A percentile compares a stretch with the other conserved stretches of the same genome.
Evolutionary conservation across 2,888 invertebrate species (phyloP).

Genomic region (Operophtera brumata): DNA sequence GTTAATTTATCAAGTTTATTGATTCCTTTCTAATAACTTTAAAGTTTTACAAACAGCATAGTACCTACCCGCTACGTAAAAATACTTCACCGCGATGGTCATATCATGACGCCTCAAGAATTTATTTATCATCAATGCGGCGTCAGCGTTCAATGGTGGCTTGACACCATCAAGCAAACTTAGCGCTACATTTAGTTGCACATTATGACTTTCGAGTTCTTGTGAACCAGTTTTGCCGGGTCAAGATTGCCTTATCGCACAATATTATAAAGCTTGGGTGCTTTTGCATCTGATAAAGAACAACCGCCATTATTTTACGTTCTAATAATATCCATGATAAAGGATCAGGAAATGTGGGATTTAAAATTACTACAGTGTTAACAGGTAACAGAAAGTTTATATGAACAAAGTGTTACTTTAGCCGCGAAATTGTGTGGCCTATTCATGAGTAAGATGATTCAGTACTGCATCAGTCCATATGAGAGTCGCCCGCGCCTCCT

Average conservation of each 20-base stretch:
- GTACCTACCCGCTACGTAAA: slow-evolving; percentile 35
- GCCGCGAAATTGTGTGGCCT: slow-evolving; percentile 68
- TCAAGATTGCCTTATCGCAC: slow-evolving; percentile 30
- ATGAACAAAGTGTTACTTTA: slow-evolving; percentile 67
- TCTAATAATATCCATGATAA: slow-evolving; percentile 26
- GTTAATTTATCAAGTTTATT: too few relatives aligned
- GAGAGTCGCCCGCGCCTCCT: slow-evolving; percentile 72
- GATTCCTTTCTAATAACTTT: background rate
- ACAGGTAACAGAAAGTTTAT: slow-evolving; percentile 33
- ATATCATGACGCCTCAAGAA: slow-evolving; percentile 55
- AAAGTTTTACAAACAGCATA: background rate
- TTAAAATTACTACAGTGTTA: too few relatives aligned
- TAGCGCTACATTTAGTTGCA: slow-evolving; percentile 37
- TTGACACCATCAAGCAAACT: slow-evolving; percentile 42
- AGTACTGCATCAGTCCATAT: slow-evolving; percentile 76
- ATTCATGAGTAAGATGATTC: slow-evolving; percentile 68
- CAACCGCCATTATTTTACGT: slow-evolving; percentile 2
- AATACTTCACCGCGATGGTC: slow-evolving; percentile 61
- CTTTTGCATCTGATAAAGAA: slow-evolving; percentile 24
- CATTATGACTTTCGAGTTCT: slow-evolving; percentile 12
- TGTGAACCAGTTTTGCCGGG: slow-evolving; percentile 25
- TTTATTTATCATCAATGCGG: slow-evolving; percentile 51
- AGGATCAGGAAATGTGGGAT: slow-evolving; percentile 22
- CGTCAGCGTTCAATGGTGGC: slow-evolving; percentile 59
- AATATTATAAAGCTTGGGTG: slow-evolving; percentile 19